These are phyloP conservation scores for Cotesia vestalis DNA, from an alignment of 1,140 invertebrate species.

Conservation along the genomic window DNA sequence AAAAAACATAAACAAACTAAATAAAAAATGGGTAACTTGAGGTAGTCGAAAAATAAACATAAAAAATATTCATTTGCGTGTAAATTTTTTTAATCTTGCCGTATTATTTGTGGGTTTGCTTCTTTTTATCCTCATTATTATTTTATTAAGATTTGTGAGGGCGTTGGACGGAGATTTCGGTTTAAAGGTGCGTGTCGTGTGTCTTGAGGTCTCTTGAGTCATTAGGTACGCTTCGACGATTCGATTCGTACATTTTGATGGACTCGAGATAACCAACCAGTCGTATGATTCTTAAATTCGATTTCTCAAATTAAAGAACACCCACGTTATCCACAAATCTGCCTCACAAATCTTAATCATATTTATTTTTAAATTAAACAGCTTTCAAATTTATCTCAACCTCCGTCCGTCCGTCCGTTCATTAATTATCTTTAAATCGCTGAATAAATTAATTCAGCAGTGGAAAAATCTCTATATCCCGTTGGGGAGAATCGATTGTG, in stretches of 20 bases:
- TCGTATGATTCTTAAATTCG: neutral
- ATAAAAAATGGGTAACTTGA: neutral
- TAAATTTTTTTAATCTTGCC: neutral
- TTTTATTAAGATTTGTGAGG: neutral
- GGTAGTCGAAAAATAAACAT: neutral
- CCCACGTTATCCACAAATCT: neutral
- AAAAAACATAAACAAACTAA: conserved; percentile 15
- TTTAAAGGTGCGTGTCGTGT: conserved; percentile 2
- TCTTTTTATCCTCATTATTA: neutral
- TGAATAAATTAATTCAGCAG: no score
- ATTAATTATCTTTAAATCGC: no score
- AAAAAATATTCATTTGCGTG: neutral
- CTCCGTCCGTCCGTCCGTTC: no score
- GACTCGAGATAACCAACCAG: neutral
- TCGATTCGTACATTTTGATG: conserved; percentile 1
- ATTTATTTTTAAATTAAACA: no score
- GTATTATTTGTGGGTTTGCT: neutral
- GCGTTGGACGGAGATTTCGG: conserved; percentile 8
- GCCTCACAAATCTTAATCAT: no score
- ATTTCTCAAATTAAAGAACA: neutral
- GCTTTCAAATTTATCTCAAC: no score
- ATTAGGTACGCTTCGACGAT: neutral
- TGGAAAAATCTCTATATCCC: neutral
- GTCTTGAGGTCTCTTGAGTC: neutral
- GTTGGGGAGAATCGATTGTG: neutral